These are phyloP conservation scores for Myotis vivesi DNA, from an alignment of 2,797 vertebrate genomes.

Conservation along the genomic window DNA sequence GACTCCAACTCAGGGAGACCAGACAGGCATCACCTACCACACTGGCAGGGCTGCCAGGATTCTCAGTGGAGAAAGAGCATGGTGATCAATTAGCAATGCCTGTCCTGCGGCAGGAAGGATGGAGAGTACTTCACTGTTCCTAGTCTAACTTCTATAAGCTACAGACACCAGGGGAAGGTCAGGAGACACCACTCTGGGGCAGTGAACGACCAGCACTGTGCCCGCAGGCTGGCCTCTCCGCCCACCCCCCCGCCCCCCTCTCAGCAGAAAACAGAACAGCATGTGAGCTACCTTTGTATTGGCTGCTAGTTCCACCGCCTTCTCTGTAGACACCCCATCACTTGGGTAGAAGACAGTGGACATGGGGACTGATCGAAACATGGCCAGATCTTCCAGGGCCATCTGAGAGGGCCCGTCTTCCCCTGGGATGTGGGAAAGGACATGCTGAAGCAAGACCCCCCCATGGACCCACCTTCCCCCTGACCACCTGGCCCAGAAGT, in stretches of 20 bases:
- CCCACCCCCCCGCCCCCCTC: too few species aligned
- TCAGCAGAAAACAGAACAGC: not conserved
- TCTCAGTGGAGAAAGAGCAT: not conserved
- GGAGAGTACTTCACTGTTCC: not conserved
- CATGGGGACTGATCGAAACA: slow-evolving; percentile 92
- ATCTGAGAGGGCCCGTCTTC: slow-evolving; percentile 97
- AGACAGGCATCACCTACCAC: not conserved
- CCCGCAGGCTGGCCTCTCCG: not conserved
- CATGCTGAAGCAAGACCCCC: not conserved
- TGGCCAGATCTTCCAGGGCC: slow-evolving; percentile 93
- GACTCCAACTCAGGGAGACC: not conserved
- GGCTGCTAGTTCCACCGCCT: slow-evolving; percentile 95
- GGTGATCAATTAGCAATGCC: fast-evolving
- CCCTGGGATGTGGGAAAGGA: slow-evolving; percentile 83
- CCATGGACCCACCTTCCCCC: not conserved
- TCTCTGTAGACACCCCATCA: slow-evolving; percentile 95
- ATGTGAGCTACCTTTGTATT: slow-evolving; percentile 89
- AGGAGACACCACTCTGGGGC: not conserved
- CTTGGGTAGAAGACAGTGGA: slow-evolving; percentile 95
- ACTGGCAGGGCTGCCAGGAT: not conserved
- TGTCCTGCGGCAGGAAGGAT: not conserved
- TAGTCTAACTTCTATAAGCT: not conserved
- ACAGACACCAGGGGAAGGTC: not conserved
- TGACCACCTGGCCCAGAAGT: not conserved
- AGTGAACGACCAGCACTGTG: not conserved